Base-by-base conservation (phyloP, 2,888 invertebrate genomes). In the Chalcis sispes region DNA sequence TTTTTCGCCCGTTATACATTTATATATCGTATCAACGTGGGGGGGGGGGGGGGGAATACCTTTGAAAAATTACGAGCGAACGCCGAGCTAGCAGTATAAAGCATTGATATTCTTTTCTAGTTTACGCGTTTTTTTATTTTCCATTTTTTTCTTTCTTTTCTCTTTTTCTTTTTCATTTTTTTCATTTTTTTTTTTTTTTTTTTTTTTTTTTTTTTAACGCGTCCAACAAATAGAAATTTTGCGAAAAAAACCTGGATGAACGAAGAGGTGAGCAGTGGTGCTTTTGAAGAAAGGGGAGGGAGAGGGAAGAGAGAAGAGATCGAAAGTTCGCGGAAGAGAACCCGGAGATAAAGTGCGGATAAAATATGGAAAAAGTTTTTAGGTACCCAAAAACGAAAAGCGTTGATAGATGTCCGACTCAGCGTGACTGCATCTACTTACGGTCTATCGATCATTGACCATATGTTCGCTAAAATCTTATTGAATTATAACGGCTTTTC, bases 361-460 rank as follows among this genome's bases (percentile, higher is more conserved):
- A 77, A 77, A 70, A 73, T 77, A 77, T 77, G 73, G 73, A 73
- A 59, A 77, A 77, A 77, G 77, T 77, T 77, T 77, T 73, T 69
- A 59, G 69, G 66, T 42, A 59, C 46, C 65, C 52, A 52, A 72
- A 54, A 65, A 36, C 70, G 77, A 77, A 70, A 70, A 73, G 77
- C 61, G 70, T 73, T 77, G 77, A 77, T 72, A 77, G 77, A 72
- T 77, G 72, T 72, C 72, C 72, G 72, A 72, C 64, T 65, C 67
- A 25, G 65, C 65, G n/a, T 40, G 13, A 64, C 72, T 72, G 77
- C 77, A 77, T 77, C 77, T 72, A 77, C 77, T 77, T 77, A 72
- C 36, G 64, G 10, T 58, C 72, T 76, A 76, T 76, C 76, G 67
- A 76, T 76, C 76, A 76, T 50, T 69, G 72, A 50, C 67, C 72